Conservation (phyloP, 2,113 vertebrate species). For the Phasianus colchicus region DNA sequence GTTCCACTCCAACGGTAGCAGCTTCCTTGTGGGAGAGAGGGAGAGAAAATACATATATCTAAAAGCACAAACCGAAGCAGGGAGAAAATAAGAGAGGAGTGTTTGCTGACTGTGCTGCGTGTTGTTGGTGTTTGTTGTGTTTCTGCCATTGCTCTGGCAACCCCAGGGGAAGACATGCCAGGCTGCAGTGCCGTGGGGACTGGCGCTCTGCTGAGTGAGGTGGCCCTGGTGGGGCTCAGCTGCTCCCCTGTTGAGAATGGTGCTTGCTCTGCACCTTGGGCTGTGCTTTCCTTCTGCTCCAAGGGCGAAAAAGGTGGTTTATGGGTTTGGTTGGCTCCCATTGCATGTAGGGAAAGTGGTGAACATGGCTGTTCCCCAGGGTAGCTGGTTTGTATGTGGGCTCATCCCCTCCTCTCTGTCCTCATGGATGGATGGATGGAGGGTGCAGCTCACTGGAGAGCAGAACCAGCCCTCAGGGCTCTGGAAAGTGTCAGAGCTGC, state of each 20-base stretch:
- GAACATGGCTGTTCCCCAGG: neutral
- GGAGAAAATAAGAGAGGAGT: constrained; percentile 64
- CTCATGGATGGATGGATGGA: too few species aligned
- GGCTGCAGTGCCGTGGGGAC: constrained; percentile 11
- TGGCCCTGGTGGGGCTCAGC: neutral
- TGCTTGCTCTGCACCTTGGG: fast-evolving
- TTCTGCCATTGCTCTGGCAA: constrained; percentile 58
- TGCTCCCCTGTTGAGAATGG: fast-evolving
- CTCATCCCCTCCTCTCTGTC: neutral
- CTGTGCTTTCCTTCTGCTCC: fast-evolving
- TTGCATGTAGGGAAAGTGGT: fast-evolving
- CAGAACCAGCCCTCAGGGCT: too few species aligned
- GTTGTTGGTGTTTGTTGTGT: constrained; percentile 67
- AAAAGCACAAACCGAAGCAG: constrained; percentile 43
- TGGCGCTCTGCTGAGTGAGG: fast-evolving
- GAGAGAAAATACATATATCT: neutral
- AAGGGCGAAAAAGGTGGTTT: fast-evolving
- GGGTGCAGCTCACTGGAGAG: too few species aligned
- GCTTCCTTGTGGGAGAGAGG: constrained; percentile 60
- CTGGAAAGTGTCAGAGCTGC: fast-evolving
- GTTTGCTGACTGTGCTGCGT: constrained; percentile 66
- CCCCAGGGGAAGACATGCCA: neutral
- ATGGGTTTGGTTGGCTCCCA: fast-evolving
- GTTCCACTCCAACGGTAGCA: neutral
- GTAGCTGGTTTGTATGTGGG: fast-evolving